Evolutionary conservation across 2,797 vertebrate genomes (phyloP).

Genomic region (Allenopithecus nigroviridis): DNA sequence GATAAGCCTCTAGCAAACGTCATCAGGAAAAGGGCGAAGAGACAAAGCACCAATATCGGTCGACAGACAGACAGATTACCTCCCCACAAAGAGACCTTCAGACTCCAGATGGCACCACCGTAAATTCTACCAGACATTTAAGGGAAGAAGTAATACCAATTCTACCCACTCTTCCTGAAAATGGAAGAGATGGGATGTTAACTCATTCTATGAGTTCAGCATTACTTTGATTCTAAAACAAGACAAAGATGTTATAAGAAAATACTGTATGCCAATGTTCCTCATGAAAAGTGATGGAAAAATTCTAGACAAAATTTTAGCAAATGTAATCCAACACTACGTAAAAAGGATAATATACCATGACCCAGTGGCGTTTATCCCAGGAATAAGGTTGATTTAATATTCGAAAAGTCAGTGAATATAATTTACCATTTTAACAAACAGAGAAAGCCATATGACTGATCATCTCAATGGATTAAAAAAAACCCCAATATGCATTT

Average conservation of each 20-base stretch:
- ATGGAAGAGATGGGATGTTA: neutral
- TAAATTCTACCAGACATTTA: constrained; percentile 6
- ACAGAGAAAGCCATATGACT: neutral
- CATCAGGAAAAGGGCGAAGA: neutral
- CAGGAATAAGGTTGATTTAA: neutral
- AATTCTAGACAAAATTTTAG: neutral
- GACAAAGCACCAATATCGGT: neutral
- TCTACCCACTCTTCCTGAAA: constrained; percentile 29
- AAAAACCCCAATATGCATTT: neutral
- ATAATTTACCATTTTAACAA: neutral
- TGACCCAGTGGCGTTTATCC: neutral
- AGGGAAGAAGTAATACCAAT: neutral
- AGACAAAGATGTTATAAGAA: neutral
- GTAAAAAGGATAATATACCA: neutral
- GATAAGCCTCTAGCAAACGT: neutral
- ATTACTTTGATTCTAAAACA: neutral
- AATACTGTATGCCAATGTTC: neutral
- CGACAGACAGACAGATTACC: neutral
- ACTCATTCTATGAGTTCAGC: neutral
- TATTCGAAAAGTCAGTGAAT: neutral
- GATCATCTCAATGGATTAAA: neutral
- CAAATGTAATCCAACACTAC: neutral
- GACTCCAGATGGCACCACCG: neutral
- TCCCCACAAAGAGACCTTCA: neutral
- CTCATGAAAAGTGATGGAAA: neutral